phyloP scores from a whole-genome alignment of 2,113 vertebrate species.

The Chlorodrepanis virens region DNA sequence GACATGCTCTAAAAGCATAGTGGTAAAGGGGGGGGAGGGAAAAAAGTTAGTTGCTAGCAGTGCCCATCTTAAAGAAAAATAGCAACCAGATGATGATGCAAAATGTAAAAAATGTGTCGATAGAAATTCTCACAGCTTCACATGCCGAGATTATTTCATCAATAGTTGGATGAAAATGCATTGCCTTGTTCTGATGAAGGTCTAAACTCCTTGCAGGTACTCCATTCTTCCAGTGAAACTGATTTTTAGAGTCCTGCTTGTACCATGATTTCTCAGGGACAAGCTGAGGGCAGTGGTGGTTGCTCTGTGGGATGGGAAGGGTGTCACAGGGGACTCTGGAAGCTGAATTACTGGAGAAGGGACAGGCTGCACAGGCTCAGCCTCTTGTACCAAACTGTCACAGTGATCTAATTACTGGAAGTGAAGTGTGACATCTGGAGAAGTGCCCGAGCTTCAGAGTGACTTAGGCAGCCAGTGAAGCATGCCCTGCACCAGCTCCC shows the following conservation, averaged over 20 bases:
- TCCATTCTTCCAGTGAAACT: not conserved
- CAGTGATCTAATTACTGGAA: constrained; percentile 53
- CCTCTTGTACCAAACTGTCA: not conserved
- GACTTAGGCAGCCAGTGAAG: constrained; percentile 5
- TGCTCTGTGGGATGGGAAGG: not conserved
- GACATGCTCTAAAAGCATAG: not conserved
- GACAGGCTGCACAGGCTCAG: not conserved
- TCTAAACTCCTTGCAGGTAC: not conserved
- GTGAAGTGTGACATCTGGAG: constrained; percentile 56
- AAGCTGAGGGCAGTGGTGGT: not conserved
- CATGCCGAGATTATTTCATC: not conserved
- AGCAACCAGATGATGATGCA: not conserved
- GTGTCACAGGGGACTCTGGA: not conserved
- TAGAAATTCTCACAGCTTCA: not conserved
- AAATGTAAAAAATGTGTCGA: not conserved
- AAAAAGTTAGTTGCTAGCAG: not conserved
- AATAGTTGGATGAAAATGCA: not conserved
- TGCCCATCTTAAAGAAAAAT: not conserved
- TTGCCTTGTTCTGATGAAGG: not conserved
- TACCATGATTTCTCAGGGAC: not conserved
- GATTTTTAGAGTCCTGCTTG: not conserved
- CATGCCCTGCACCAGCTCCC: not conserved
- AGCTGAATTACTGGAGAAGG: not conserved
- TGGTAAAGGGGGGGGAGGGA: not conserved
- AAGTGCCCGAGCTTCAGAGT: constrained; percentile 7